A percentile compares a stretch with the other conserved stretches of the same genome.
Evolutionary conservation across 1,140 invertebrate species (phyloP).

Genomic region (Cotesia vestalis): DNA sequence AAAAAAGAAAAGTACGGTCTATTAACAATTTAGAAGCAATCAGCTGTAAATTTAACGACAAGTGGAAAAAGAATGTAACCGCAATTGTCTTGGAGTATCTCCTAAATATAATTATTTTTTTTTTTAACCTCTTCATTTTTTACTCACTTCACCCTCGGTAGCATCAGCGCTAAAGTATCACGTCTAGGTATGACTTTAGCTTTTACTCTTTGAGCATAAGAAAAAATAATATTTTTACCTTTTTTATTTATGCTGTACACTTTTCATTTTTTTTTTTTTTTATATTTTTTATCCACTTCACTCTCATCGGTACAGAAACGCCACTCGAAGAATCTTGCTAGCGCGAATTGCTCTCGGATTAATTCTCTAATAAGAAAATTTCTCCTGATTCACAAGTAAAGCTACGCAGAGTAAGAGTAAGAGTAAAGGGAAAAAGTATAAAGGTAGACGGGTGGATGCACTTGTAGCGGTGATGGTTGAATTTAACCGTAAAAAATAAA

Average conservation of each 20-base stretch:
- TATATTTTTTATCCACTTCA: conserved; percentile 4
- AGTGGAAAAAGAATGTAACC: conserved; percentile 3
- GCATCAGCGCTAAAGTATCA: conserved; percentile 13
- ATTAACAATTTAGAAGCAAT: conserved; percentile 38
- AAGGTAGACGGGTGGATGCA: neutral
- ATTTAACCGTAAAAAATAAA: conserved; percentile 21
- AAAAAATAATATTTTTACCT: conserved; percentile 8
- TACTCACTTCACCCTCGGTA: conserved; percentile 19
- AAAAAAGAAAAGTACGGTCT: conserved; percentile 16
- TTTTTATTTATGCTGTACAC: conserved; percentile 20
- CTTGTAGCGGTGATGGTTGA: conserved; percentile 8
- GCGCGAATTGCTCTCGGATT: conserved; percentile 36
- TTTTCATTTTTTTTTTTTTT: conserved; percentile 17
- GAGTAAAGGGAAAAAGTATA: neutral
- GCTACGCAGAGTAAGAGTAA: neutral
- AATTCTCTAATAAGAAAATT: conserved; percentile 39
- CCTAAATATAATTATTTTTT: neutral
- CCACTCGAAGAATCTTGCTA: conserved; percentile 35
- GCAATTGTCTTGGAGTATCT: neutral
- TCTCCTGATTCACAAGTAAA: conserved; percentile 22
- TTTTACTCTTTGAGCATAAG: conserved; percentile 12
- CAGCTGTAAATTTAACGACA: conserved; percentile 28
- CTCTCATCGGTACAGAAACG: conserved; percentile 25
- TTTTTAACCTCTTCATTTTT: conserved; percentile 31
- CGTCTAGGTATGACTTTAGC: conserved; percentile 8